phyloP scores from a whole-genome alignment of 2,113 vertebrate genomes.

The Poecilia latipinna region DNA sequence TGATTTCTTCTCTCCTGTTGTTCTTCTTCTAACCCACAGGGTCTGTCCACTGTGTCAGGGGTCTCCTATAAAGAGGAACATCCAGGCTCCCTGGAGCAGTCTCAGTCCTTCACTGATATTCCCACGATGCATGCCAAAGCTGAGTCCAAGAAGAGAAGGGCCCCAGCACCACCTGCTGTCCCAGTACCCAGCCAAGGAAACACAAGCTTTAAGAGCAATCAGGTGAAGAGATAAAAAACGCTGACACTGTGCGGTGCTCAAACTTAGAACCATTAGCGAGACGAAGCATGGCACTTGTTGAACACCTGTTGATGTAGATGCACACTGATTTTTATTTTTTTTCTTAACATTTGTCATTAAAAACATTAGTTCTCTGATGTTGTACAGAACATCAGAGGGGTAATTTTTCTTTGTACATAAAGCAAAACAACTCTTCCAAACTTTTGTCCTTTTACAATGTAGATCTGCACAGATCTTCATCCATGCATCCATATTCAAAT shows the following conservation, averaged over 20 bases:
- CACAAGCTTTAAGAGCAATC: constrained; percentile 53
- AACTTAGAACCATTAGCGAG: neutral
- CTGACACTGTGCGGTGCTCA: neutral
- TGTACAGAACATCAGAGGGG: neutral
- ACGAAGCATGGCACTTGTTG: neutral
- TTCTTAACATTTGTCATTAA: no score
- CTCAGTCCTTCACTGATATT: constrained; percentile 87
- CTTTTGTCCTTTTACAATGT: neutral
- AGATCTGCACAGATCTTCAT: constrained; percentile 1
- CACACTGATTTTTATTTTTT: no score
- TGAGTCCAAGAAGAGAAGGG: constrained; percentile 88
- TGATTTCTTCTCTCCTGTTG: neutral
- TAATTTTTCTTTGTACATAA: neutral
- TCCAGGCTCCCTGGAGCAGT: constrained; percentile 83
- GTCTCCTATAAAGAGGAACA: constrained; percentile 77
- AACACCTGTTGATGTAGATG: neutral
- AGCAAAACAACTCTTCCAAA: neutral
- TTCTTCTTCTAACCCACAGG: constrained; percentile 66
- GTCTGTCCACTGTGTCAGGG: constrained; percentile 76
- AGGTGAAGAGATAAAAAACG: constrained; percentile 62
- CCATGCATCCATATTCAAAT: neutral
- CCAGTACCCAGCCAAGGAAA: constrained; percentile 28
- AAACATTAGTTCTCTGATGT: no score
- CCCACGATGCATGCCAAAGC: constrained; percentile 81
- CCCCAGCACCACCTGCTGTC: constrained; percentile 83